Evolutionary conservation across 1,140 invertebrate species (phyloP).

Genomic region (Drosophila athabasca): DNA sequence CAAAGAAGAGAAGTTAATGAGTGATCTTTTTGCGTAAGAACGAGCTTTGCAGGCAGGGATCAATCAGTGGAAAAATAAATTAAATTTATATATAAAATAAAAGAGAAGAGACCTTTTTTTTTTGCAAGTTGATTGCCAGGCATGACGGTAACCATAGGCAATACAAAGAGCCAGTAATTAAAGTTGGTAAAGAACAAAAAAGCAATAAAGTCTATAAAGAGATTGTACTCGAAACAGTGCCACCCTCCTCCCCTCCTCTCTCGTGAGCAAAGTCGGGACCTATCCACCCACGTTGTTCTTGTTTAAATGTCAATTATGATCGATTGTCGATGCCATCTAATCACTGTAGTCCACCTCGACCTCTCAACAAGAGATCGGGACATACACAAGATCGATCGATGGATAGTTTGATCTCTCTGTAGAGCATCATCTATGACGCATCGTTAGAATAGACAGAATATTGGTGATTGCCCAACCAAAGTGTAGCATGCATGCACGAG

Average conservation of each 20-base stretch:
- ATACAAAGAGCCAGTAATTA: slow-evolving; percentile 24
- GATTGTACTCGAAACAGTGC: too few relatives aligned
- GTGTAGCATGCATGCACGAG: slow-evolving; percentile 51
- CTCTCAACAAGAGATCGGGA: slow-evolving; percentile 15
- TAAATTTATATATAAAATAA: slow-evolving; percentile 32
- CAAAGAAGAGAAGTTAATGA: slow-evolving; percentile 2
- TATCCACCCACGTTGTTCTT: slow-evolving; percentile 31
- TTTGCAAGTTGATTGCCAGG: slow-evolving; percentile 40
- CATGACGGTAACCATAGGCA: slow-evolving; percentile 16
- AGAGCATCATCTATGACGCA: slow-evolving; percentile 1
- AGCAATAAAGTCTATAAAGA: too few relatives aligned
- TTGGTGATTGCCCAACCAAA: slow-evolving; percentile 49
- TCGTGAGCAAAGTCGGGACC: background rate
- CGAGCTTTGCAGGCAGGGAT: slow-evolving; percentile 4
- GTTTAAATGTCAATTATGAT: slow-evolving; percentile 46
- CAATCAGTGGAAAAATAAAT: slow-evolving; percentile 14
- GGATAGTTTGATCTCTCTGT: slow-evolving; percentile 25
- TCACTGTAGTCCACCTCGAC: slow-evolving; percentile 51
- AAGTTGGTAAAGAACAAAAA: slow-evolving; percentile 2
- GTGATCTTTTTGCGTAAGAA: background rate
- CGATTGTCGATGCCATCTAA: slow-evolving; percentile 45
- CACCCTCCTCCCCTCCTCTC: too few relatives aligned
- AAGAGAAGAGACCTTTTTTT: slow-evolving; percentile 34
- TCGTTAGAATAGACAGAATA: slow-evolving; percentile 11
- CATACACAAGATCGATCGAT: background rate